Evolutionary conservation across 2,113 vertebrate genomes (phyloP).

Genomic region (Hemibagrus wyckioides): DNA sequence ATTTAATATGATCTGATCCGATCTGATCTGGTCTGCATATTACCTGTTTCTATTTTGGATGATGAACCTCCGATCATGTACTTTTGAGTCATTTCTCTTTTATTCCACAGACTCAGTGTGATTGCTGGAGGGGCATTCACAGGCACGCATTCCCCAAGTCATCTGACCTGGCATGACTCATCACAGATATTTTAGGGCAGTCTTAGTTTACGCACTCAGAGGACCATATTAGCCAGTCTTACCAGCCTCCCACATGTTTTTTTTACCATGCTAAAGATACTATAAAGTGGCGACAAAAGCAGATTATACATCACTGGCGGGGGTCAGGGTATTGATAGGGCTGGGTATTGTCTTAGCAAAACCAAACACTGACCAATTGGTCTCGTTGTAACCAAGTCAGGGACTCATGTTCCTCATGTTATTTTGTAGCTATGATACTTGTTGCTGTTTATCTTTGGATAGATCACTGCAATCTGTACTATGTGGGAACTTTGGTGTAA

Average conservation of each 20-base stretch:
- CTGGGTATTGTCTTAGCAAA: background rate
- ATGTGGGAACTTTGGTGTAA: background rate
- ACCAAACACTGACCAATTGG: background rate
- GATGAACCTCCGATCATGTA: background rate
- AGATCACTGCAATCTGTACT: background rate
- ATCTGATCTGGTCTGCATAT: background rate
- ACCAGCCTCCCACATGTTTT: background rate
- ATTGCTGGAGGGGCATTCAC: background rate
- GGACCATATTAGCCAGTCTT: background rate
- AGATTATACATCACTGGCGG: background rate
- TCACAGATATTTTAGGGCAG: conserved; percentile 42
- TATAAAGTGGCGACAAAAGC: background rate
- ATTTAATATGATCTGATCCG: background rate
- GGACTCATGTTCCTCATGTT: background rate
- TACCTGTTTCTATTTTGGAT: background rate
- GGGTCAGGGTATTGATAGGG: background rate
- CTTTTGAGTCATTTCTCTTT: conserved; percentile 23
- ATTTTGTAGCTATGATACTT: background rate
- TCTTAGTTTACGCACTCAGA: conserved; percentile 3
- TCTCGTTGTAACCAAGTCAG: background rate
- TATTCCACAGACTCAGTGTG: background rate
- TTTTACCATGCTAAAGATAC: too few species aligned
- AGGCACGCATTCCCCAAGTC: conserved; percentile 27
- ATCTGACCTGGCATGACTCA: conserved; percentile 51
- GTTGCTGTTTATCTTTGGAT: background rate